Evolutionary conservation across 2,888 invertebrate genomes (phyloP).

Genomic region (Amorpha juglandis): DNA sequence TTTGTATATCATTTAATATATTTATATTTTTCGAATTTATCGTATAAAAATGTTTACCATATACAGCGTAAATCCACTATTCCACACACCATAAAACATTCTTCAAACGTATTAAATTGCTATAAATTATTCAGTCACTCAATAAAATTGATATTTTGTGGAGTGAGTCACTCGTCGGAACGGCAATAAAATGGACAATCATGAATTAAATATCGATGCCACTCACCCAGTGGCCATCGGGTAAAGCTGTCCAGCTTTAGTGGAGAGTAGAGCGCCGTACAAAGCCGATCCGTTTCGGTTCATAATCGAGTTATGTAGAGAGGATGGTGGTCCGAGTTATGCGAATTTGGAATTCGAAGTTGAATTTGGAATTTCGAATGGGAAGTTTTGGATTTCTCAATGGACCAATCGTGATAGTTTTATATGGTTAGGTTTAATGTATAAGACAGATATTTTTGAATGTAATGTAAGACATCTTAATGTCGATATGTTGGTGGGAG

Average conservation of each 20-base stretch:
- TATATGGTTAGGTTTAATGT: no score
- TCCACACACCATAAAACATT: no score
- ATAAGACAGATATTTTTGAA: no score
- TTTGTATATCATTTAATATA: no score
- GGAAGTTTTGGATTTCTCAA: background rate
- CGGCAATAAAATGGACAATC: slow-evolving; percentile 16
- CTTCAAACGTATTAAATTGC: no score
- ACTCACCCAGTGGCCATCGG: background rate
- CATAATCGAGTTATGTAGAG: background rate
- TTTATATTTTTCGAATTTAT: no score
- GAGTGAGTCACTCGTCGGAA: slow-evolving; percentile 1
- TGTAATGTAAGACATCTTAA: no score
- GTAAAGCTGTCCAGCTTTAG: background rate
- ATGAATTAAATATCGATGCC: slow-evolving; percentile 21
- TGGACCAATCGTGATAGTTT: no score
- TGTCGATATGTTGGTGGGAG: no score
- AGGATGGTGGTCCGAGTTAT: background rate
- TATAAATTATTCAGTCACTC: no score
- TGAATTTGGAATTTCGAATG: background rate
- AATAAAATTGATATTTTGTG: background rate
- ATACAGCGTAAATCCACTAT: no score
- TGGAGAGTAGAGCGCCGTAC: background rate
- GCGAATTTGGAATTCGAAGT: background rate
- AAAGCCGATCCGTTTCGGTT: background rate
- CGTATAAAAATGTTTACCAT: no score